Percentiles rank a stretch among this genome's conserved stretches.
These are phyloP conservation scores for Parnassius orleans DNA, from an alignment of 2,888 invertebrate genomes.

Conservation along the genomic window DNA sequence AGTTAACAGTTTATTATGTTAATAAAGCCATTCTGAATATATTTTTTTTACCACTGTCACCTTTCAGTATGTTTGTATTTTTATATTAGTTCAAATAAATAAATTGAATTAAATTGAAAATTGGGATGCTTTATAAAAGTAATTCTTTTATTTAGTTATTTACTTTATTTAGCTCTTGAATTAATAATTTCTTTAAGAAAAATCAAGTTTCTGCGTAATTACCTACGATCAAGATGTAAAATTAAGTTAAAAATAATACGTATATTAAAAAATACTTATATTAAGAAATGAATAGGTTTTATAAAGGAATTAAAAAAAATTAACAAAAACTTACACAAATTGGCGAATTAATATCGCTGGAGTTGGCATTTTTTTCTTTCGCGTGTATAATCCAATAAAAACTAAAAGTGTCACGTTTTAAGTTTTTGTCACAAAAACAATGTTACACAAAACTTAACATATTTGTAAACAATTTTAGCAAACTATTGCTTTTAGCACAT, in stretches of 20 bases:
- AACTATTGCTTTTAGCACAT: conserved; percentile 2
- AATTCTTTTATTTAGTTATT: too few relatives aligned
- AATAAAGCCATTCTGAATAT: too few relatives aligned
- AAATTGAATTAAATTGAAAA: too few relatives aligned
- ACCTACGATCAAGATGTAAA: background rate
- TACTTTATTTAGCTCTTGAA: too few relatives aligned
- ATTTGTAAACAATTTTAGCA: conserved; percentile 5
- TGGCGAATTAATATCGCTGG: conserved; percentile 40
- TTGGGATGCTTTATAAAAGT: too few relatives aligned
- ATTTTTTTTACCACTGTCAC: too few relatives aligned
- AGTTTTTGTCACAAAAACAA: background rate
- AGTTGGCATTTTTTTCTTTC: conserved; percentile 37
- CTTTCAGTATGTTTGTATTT: too few relatives aligned
- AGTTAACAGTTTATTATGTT: too few relatives aligned
- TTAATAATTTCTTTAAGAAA: too few relatives aligned
- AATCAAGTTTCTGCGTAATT: background rate
- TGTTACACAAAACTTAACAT: conserved; percentile 10
- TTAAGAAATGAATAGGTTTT: background rate
- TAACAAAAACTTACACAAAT: conserved; percentile 46
- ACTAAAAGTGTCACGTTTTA: background rate
- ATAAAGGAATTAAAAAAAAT: conserved; percentile 1
- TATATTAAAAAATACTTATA: too few relatives aligned
- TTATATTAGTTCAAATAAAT: too few relatives aligned
- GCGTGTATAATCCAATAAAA: background rate
- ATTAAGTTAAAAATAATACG: too few relatives aligned